These are phyloP conservation scores for Acholoe squamosa DNA, from an alignment of 2,888 invertebrate genomes.

Conservation along the genomic window DNA sequence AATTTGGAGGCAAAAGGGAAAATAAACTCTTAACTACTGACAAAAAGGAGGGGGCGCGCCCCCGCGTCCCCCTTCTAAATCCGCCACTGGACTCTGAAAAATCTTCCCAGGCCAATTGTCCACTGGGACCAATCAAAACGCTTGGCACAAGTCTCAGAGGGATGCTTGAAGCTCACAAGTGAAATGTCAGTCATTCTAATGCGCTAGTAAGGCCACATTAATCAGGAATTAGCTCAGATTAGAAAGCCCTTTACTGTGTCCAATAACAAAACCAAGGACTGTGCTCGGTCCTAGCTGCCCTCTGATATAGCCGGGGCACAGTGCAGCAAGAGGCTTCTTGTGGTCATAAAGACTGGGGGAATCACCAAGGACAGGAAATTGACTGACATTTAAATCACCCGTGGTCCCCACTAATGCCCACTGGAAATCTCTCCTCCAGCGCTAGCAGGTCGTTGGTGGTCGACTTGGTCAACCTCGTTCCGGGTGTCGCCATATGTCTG, in stretches of 20 bases:
- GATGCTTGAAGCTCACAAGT: conserved; percentile 16
- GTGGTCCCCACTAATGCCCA: conserved; percentile 10
- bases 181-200: conserved; percentile 53
- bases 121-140: not conserved
- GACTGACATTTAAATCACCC: conserved; percentile 58
- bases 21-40: no score
- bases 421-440: conserved; percentile 48
- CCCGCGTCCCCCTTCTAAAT: no score
- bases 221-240: conserved; percentile 54
- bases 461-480: not conserved
- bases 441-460: not conserved
- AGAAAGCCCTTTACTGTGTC: conserved; percentile 43
- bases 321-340: not conserved
- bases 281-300: not conserved
- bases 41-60: no score
- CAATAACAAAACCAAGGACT: conserved; percentile 30
- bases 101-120: no score
- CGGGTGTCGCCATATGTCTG: not conserved
- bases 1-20: no score
- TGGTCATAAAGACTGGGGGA: conserved; percentile 32
- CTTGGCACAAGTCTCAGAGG: not conserved
- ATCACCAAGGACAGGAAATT: conserved; percentile 48
- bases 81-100: no score
- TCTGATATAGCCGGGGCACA: not conserved
- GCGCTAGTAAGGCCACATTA: not conserved